These are phyloP conservation scores for Peromyscus polionotus DNA, from an alignment of 2,113 vertebrate genomes.

Conservation along the genomic window DNA sequence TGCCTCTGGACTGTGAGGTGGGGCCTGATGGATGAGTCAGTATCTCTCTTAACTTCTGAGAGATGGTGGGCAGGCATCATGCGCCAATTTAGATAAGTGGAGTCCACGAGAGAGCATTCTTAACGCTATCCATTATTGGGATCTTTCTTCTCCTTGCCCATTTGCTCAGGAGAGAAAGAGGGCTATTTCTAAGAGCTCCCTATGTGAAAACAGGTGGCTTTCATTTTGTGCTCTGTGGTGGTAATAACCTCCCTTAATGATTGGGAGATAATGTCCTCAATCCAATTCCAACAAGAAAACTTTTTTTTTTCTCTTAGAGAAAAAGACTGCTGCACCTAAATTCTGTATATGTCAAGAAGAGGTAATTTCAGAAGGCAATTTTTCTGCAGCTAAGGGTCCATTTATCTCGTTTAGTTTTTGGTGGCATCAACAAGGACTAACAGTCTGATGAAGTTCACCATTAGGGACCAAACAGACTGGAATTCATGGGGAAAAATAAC, in stretches of 20 bases:
- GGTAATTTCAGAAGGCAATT: conserved; percentile 58
- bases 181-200: conserved; percentile 1
- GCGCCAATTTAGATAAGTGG: conserved; percentile 50
- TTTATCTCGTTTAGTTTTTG: conserved; percentile 65
- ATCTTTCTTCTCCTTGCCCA: conserved; percentile 37
- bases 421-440: conserved; percentile 12
- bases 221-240: conserved; percentile 29
- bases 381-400: conserved; percentile 60
- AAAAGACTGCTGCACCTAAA: conserved; percentile 40
- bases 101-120: conserved; percentile 39
- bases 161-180: conserved; percentile 45
- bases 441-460: neutral
- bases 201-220: conserved; percentile 53
- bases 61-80: conserved; percentile 42
- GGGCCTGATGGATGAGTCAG: conserved; percentile 44
- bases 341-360: neutral
- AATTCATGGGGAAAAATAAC: neutral
- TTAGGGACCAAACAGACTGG: neutral
- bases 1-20: neutral
- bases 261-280: conserved; percentile 54
- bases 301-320: conserved; percentile 63
- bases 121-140: conserved; percentile 49
- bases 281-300: conserved; percentile 59
- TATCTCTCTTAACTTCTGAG: conserved; percentile 18
- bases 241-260: conserved; percentile 70